phyloP scores from a whole-genome alignment of 2,113 vertebrate species.

The Macrotis lagotis region DNA sequence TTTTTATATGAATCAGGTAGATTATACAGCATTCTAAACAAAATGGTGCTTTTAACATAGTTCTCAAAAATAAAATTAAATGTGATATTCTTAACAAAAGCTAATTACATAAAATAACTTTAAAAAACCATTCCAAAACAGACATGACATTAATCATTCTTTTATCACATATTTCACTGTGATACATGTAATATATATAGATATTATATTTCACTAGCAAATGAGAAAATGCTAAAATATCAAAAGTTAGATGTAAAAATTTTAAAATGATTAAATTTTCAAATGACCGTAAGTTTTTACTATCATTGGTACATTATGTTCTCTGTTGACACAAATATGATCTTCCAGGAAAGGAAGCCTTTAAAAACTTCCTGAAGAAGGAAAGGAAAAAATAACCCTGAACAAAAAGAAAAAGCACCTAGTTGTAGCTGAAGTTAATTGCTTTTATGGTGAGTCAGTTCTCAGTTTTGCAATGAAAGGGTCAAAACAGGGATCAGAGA shows the following conservation, averaged over 20 bases:
- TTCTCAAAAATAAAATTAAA: not conserved
- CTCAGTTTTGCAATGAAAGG: not conserved
- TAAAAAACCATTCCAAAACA: not conserved
- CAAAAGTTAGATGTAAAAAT: not conserved
- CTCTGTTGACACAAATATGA: not conserved
- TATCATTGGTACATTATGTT: not conserved
- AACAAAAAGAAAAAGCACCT: not conserved
- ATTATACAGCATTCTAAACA: not conserved
- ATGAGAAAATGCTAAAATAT: not conserved
- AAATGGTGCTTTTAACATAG: not conserved
- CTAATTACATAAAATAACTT: not conserved
- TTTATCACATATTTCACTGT: not conserved
- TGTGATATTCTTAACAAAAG: not conserved
- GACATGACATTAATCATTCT: not conserved
- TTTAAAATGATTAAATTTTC: not conserved
- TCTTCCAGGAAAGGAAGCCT: not conserved
- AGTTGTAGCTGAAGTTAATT: not conserved
- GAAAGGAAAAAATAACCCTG: not conserved
- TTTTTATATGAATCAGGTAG: not conserved
- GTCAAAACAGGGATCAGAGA: not conserved
- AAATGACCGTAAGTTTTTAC: not conserved
- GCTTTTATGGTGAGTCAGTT: not conserved
- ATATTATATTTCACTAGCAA: no score
- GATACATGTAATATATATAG: no score
- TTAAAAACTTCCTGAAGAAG: not conserved